phyloP scores from a whole-genome alignment of 92 coral and sea anemone species.

The Bergia sp. region DNA sequence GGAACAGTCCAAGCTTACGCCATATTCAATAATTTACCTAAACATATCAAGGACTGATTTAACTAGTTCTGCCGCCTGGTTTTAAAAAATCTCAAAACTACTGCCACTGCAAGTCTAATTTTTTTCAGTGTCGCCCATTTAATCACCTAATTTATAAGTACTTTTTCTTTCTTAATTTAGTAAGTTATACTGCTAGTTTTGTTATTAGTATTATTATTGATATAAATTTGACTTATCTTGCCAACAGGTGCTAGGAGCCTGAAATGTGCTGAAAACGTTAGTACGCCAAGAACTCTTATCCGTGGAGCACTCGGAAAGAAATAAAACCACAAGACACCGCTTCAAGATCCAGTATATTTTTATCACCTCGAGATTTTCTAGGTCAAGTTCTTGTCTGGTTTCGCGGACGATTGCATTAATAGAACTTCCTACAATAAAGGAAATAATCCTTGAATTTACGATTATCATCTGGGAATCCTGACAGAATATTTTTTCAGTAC shows the following conservation, averaged over 20 bases:
- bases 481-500: too few species aligned
- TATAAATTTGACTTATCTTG: background rate
- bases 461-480: background rate
- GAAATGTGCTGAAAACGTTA: constrained; percentile 55
- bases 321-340: background rate
- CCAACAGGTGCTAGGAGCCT: constrained; percentile 61
- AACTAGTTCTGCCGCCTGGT: too few species aligned
- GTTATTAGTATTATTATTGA: background rate
- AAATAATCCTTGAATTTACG: background rate
- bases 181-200: background rate
- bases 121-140: too few species aligned
- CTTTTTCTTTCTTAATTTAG: background rate
- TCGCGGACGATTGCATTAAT: background rate
- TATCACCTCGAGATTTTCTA: background rate
- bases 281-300: constrained; percentile 83
- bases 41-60: too few species aligned
- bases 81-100: too few species aligned
- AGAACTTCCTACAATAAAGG: background rate
- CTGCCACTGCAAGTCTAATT: too few species aligned
- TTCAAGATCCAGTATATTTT: background rate
- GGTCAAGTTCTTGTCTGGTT: background rate
- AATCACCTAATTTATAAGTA: background rate
- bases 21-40: too few species aligned
- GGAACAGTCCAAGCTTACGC: too few species aligned
- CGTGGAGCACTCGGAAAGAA: constrained; percentile 63